A percentile compares a stretch with the other conserved stretches of the same genome.
Evolutionary conservation across 2,797 vertebrate genomes (phyloP).

Genomic region (Caiman crocodilus): DNA sequence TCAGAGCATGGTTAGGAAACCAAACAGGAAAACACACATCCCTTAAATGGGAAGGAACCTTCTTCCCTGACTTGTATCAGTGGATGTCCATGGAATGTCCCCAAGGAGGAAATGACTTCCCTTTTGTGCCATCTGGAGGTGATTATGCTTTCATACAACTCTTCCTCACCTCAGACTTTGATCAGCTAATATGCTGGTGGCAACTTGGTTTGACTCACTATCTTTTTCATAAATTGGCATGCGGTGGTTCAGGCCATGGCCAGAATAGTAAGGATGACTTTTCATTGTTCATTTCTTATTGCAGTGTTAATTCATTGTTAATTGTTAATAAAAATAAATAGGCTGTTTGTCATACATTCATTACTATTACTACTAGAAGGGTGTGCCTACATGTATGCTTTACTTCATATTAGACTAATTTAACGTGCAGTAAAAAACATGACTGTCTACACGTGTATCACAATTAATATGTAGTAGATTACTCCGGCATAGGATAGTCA

Average conservation of each 20-base stretch:
- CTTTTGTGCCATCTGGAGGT: conserved; percentile 10
- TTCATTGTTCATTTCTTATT: neutral
- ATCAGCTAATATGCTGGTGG: neutral
- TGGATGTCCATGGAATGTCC: conserved; percentile 26
- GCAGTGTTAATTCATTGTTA: neutral
- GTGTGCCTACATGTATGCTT: too few species aligned
- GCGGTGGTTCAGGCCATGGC: neutral
- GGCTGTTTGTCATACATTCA: neutral
- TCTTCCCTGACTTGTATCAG: neutral
- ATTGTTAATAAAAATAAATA: conserved; percentile 21
- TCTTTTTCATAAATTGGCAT: conserved; percentile 12
- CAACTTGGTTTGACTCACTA: conserved; percentile 32
- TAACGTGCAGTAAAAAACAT: too few species aligned
- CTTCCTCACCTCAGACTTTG: neutral
- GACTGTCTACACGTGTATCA: too few species aligned
- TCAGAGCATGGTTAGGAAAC: neutral
- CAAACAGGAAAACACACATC: neutral
- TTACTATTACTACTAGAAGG: neutral
- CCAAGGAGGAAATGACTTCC: conserved; percentile 31
- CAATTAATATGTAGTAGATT: too few species aligned
- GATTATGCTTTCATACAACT: conserved; percentile 16
- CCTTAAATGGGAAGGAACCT: neutral
- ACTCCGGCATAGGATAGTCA: too few species aligned
- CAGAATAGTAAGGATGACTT: neutral
- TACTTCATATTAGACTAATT: too few species aligned